These are phyloP conservation scores for Platalea minor DNA, from an alignment of 2,797 vertebrate species.

Conservation along the genomic window DNA sequence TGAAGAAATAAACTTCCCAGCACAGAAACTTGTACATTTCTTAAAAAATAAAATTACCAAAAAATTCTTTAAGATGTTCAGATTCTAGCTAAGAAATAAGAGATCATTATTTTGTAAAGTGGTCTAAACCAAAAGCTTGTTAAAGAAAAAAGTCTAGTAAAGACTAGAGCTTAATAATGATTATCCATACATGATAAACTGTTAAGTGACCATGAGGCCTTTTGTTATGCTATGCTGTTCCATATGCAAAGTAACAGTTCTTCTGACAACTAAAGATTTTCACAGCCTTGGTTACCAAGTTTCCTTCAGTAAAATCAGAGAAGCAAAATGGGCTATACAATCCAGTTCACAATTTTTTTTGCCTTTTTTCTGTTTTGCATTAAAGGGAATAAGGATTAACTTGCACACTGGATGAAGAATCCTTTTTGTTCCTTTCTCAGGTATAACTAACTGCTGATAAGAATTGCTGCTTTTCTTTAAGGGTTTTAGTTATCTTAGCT, in stretches of 20 bases:
- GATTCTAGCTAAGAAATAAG: background rate
- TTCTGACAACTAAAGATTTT: background rate
- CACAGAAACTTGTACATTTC: rapidly evolving
- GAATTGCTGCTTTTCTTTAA: background rate
- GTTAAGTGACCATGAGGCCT: background rate
- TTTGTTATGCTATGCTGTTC: background rate
- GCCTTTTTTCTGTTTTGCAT: background rate
- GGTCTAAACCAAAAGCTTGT: background rate
- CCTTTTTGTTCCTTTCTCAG: background rate
- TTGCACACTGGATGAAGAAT: background rate
- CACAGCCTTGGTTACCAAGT: background rate
- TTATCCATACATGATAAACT: background rate
- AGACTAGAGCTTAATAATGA: background rate
- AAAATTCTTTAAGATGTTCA: background rate
- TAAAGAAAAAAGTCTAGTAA: background rate
- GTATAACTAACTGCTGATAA: background rate
- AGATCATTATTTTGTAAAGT: background rate
- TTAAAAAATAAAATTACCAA: background rate
- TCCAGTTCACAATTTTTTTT: background rate
- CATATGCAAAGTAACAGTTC: background rate
- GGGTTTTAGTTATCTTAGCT: background rate
- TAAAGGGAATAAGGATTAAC: background rate
- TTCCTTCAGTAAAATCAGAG: background rate
- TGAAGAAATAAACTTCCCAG: background rate
- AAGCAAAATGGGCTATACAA: background rate